Evolutionary conservation across 2,797 vertebrate genomes (phyloP).

Genomic region (Pseudomugil gertrudae): DNA sequence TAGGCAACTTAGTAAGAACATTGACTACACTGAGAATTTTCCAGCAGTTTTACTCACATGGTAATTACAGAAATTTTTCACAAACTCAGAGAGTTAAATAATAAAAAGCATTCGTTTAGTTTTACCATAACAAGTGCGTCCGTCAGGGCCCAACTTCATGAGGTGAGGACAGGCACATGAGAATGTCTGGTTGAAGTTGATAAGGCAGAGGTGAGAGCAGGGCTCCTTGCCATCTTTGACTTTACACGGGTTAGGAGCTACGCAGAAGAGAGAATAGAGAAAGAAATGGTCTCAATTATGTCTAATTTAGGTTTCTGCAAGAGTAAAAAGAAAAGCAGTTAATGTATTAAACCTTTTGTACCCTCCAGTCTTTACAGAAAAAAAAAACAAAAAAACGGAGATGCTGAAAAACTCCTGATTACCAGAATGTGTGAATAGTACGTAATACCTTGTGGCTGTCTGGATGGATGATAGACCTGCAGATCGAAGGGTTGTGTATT

Average conservation of each 20-base stretch:
- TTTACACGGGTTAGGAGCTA: constrained; percentile 93
- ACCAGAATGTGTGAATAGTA: not conserved
- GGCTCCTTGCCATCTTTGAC: constrained; percentile 89
- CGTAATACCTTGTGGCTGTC: constrained; percentile 90
- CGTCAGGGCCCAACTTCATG: constrained; percentile 91
- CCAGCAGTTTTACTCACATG: constrained; percentile 32
- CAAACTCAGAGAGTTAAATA: constrained; percentile 12
- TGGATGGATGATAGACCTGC: constrained; percentile 94
- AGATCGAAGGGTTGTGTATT: constrained; percentile 96
- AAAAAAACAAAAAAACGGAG: not conserved
- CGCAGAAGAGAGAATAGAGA: not conserved
- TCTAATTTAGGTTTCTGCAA: no score
- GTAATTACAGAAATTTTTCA: not conserved
- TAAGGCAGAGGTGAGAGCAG: constrained; percentile 94
- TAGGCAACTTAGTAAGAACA: constrained; percentile 21
- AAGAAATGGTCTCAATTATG: no score
- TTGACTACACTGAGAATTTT: constrained; percentile 13
- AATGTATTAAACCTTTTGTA: no score
- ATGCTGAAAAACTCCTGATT: no score
- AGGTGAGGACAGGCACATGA: constrained; percentile 95
- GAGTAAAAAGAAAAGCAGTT: not conserved
- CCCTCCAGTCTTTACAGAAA: not conserved
- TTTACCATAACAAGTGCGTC: constrained; percentile 90
- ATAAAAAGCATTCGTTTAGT: constrained; percentile 6
- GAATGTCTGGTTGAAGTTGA: constrained; percentile 92